phyloP scores from a whole-genome alignment of 2,888 invertebrate species.

The Spodoptera exigua region DNA sequence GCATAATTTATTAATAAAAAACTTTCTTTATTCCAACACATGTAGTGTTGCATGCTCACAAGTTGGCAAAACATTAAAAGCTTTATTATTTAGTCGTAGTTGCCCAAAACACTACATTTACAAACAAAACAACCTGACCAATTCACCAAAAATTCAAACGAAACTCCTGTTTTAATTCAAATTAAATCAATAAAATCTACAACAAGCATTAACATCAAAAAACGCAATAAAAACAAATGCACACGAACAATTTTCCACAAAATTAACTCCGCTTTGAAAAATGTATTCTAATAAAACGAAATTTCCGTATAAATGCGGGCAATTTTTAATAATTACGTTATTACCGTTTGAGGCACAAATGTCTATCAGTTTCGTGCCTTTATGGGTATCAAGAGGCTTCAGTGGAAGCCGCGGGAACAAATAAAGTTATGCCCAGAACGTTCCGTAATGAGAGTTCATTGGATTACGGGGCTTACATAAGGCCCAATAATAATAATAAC shows the following conservation, averaged over 20 bases:
- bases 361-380: conserved; percentile 81
- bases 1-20: too few species aligned
- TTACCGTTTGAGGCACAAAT: conserved; percentile 70
- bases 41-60: too few species aligned
- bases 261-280: conserved; percentile 61
- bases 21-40: too few species aligned
- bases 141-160: neutral
- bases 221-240: conserved; percentile 48
- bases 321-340: conserved; percentile 88
- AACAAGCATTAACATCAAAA: conserved; percentile 35
- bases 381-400: conserved; percentile 80
- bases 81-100: too few species aligned
- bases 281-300: conserved; percentile 67
- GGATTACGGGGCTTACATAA: conserved; percentile 83
- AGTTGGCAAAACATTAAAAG: too few species aligned
- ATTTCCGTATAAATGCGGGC: conserved; percentile 80
- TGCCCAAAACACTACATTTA: too few species aligned
- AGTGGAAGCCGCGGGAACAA: conserved; percentile 79
- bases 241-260: conserved; percentile 44
- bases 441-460: conserved; percentile 86
- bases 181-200: conserved; percentile 10
- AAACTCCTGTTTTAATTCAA: conserved; percentile 19
- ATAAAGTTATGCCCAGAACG: conserved; percentile 85
- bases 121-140: neutral
- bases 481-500: conserved; percentile 88